Evolutionary conservation across 1,140 invertebrate species (phyloP), one percentile per base, ranked within the genome.

Genomic region (Bombus haemorrhoidalis): DNA sequence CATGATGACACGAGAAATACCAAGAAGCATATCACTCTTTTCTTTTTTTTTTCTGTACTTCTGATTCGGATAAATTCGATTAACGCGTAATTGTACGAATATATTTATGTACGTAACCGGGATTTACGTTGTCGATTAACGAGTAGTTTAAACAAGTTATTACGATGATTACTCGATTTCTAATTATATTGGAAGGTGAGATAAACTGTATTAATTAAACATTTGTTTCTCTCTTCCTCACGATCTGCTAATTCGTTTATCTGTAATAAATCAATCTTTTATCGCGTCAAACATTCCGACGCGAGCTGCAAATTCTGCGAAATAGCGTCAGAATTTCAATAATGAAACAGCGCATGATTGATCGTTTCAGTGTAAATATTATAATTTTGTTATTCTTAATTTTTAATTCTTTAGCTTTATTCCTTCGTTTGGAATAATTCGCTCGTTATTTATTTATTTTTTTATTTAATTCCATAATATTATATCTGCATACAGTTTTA

Each of bases 101-200:
- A 34, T n/a, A 32, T 64, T 9, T 47, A 53, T 66, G 41, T 83
- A 77, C 69, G 47, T 59, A 59, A 57, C 22, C 41, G 28, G 34
- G 80, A 83, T 47, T 83, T 47, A 32, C 66, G 39, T 12, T 39
- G 64, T 66, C 37, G 32, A 80, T 88, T 59, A 10, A 10, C 62
- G 41, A 34, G 25, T 69, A 5, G 34, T 75, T 32, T 82, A 78
- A 80, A 62, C 77, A 32, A 59, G 47, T 84, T 79, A 43, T 78
- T 76, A 53, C 25, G 4, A 4, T 57, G 69, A 81, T 85, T 73
- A 81, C 68, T 15, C 37, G 41, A 85, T 85, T 80, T 73, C 68
- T 73, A 85, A 85, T 53, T 80, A 69, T 41, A 80, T 53, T 28
- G 25, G 13, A 59, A 85, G 77, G 68, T 57, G 53, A 85, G 69